A percentile compares a stretch with the other conserved stretches of the same genome.
These are phyloP conservation scores for Mesoclemmys tuberculata DNA, from an alignment of 2,113 vertebrate genomes.

Conservation along the genomic window DNA sequence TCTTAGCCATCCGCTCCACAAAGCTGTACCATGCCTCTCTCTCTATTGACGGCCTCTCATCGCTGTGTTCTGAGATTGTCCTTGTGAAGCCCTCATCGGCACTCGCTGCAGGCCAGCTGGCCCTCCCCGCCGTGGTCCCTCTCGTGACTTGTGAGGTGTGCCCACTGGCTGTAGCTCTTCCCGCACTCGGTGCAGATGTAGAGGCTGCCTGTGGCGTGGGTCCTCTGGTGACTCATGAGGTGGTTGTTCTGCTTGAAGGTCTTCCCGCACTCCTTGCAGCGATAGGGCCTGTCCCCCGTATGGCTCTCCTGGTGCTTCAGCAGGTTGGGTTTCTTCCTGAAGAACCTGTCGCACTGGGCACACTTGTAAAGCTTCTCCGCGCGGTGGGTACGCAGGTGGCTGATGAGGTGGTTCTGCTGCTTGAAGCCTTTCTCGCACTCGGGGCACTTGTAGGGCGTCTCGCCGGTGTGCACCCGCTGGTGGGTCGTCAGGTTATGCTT, in stretches of 20 bases:
- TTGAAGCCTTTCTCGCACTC: conserved; percentile 14
- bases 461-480: background rate
- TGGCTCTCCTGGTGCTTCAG: conserved; percentile 9
- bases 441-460: background rate
- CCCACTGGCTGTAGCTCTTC: background rate
- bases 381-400: conserved; percentile 29
- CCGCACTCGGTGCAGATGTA: background rate
- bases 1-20: background rate
- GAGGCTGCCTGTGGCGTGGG: background rate
- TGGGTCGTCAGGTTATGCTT: conserved; percentile 1
- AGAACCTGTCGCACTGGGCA: background rate
- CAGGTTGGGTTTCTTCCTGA: conserved; percentile 8
- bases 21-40: background rate
- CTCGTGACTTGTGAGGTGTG: background rate
- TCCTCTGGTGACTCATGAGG: conserved; percentile 70
- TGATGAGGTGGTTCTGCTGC: conserved; percentile 12
- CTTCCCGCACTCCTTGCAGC: conserved; percentile 70
- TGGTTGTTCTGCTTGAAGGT: conserved; percentile 76
- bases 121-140: background rate
- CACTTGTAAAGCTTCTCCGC: background rate
- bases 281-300: conserved; percentile 61
- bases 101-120: background rate
- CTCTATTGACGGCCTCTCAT: background rate
- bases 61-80: too few relatives aligned
- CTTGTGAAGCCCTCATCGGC: background rate